phyloP scores from a whole-genome alignment of 2,797 vertebrate genomes.

The Amphiprion clarkii region DNA sequence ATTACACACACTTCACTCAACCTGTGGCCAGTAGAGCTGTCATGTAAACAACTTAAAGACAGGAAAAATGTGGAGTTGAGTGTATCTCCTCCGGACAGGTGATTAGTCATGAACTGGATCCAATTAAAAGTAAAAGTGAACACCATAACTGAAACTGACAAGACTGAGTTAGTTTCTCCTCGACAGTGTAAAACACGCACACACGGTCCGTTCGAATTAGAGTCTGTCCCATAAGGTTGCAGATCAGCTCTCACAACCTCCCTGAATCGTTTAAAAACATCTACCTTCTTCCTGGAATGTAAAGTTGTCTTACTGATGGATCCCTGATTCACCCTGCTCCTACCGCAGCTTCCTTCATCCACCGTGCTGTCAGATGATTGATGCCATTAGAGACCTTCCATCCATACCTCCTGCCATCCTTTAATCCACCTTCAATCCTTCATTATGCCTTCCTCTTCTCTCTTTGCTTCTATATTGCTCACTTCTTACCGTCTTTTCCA shows the following conservation, averaged over 20 bases:
- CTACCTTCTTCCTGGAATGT: conserved; percentile 11
- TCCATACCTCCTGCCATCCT: conserved; percentile 22
- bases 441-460: not conserved
- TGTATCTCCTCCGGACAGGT: conserved; percentile 17
- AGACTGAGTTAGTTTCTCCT: conserved; percentile 40
- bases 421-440: conserved; percentile 16
- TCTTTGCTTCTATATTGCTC: not conserved
- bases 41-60: not conserved
- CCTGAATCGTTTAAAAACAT: not conserved
- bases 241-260: conserved; percentile 32
- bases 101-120: conserved; percentile 47
- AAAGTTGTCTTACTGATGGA: conserved; percentile 22
- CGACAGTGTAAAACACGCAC: conserved; percentile 4
- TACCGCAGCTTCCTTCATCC: conserved; percentile 2
- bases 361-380: conserved; percentile 4
- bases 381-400: conserved; percentile 15
- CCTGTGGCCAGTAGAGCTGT: not conserved
- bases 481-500: not conserved
- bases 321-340: conserved; percentile 20
- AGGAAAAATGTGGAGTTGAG: not conserved
- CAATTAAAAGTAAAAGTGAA: conserved; percentile 42
- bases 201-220: conserved; percentile 40
- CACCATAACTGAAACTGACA: conserved; percentile 35
- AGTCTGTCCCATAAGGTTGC: conserved; percentile 16
- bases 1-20: not conserved